Conservation (phyloP, 2,797 vertebrate genomes). For the Chloroceryle amazona region DNA sequence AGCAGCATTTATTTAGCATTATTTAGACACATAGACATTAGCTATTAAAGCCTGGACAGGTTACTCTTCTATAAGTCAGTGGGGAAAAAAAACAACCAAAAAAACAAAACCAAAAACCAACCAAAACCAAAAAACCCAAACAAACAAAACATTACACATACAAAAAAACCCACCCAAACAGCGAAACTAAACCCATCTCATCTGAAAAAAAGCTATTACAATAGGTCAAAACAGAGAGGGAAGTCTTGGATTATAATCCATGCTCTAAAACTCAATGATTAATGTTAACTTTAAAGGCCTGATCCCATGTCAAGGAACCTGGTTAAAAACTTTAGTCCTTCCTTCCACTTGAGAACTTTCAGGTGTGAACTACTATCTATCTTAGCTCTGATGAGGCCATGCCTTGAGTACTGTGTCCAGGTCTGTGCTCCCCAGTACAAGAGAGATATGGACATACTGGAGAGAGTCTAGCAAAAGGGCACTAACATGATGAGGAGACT, state of each 20-base stretch:
- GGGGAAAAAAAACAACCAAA: background rate
- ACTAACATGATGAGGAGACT: background rate
- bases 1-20: background rate
- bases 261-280: background rate
- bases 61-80: background rate
- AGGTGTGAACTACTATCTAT: background rate
- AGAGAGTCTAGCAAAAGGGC: background rate
- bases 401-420: background rate
- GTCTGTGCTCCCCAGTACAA: background rate
- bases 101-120: no score
- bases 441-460: fast-evolving
- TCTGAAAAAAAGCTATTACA: background rate
- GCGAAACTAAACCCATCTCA: background rate
- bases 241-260: background rate
- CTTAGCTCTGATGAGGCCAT: background rate
- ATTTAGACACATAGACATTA: background rate
- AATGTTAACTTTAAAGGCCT: background rate
- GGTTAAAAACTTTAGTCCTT: background rate
- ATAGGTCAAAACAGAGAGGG: background rate
- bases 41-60: background rate
- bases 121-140: no score
- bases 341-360: background rate
- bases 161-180: background rate
- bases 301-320: background rate
- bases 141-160: no score